Conservation (phyloP, 2,797 vertebrate species). For the Tangara arthus region DNA sequence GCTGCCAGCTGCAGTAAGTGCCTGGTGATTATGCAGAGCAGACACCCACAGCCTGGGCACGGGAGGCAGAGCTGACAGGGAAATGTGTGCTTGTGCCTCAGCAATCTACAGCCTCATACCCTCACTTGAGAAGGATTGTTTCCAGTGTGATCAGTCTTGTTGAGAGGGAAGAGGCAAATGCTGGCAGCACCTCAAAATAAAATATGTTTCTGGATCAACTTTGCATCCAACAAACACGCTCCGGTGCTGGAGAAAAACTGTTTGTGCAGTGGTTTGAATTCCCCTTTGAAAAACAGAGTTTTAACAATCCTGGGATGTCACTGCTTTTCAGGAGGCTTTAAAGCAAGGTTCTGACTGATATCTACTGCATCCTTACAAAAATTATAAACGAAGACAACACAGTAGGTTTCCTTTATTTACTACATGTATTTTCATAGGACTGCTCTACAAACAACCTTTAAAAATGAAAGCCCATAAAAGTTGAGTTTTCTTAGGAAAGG, state of each 20-base stretch:
- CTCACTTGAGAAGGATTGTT: background rate
- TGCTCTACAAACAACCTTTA: background rate
- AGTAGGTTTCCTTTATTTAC: background rate
- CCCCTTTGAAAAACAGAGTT: background rate
- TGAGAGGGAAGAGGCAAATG: constrained; percentile 5
- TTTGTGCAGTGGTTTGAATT: background rate
- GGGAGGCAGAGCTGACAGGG: constrained; percentile 14
- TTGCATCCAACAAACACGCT: background rate
- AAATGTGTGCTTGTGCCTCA: constrained; percentile 19
- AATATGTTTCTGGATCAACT: background rate
- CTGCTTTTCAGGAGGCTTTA: background rate
- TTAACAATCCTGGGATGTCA: background rate
- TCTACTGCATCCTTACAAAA: background rate
- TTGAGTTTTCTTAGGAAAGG: background rate
- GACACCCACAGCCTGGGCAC: background rate
- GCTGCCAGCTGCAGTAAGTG: background rate
- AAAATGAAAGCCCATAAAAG: background rate
- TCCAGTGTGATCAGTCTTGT: constrained; percentile 9
- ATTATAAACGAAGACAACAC: background rate
- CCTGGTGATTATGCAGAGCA: background rate
- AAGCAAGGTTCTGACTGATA: background rate
- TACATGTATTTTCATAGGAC: background rate
- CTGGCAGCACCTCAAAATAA: constrained; percentile 14
- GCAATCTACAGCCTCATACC: background rate
- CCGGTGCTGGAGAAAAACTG: background rate